Base-by-base conservation (phyloP, 2,797 vertebrate species). In the Chelon labrosus region DNA sequence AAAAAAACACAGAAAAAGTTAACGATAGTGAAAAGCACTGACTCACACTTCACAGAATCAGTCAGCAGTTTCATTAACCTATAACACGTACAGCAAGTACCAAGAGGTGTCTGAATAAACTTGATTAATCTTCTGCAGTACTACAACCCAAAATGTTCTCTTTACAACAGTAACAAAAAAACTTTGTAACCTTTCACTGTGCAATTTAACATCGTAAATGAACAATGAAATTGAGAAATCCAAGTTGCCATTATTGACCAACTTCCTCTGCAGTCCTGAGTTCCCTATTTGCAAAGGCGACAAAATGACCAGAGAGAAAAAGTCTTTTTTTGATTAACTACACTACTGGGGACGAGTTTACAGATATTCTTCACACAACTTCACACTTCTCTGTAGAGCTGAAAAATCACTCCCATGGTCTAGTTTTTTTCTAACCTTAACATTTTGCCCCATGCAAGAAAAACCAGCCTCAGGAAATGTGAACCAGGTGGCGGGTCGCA, bases 251-350 rank as follows among this genome's bases (percentile, higher is more conserved):
- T 75, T 58, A 80, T 91, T 91, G 89, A 78, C 88, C 9, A 92
- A 94, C 92, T 93, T 94, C 92, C 92, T 84, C 87, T 68, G 61
- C 10, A 3, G 13, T 56, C 3, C 44, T 1, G 1, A 86, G 85
- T 93, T 94, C 92, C 91, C 83, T 77, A 75, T 91, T 91, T 42
- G 3, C 22, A 53, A 66, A 56, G 49, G 44, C 16, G 44, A 41
- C 38, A 70, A 3, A 73, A 37, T 11, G 16, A 52, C 3, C n/a
- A 1, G 47, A 64, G 5, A 65, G 6, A 17, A 35, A 12, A 11
- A 16, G 13, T 17, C 11, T n/a, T 6, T 14, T 20, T 1, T 10
- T 19, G 9, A 46, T 10, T 17, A 13, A 16, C 12, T 44, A 16
- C 13, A 44, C 7, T n/a, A 17, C 6, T 46, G 41, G 13, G 41